Evolutionary conservation across 2,113 vertebrate species (phyloP).

Genomic region (Pelobates fuscus): DNA sequence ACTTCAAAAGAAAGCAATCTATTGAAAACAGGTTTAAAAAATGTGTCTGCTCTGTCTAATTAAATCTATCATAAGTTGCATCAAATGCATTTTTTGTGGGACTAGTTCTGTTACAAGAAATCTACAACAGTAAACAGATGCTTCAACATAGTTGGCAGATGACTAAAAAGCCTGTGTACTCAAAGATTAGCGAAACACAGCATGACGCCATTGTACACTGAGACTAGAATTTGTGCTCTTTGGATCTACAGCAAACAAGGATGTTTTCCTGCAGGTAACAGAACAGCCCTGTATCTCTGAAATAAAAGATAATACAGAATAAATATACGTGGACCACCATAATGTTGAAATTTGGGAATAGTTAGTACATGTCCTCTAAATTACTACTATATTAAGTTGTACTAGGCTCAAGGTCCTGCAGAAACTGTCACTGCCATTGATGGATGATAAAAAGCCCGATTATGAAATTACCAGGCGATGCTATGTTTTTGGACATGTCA

Average conservation of each 20-base stretch:
- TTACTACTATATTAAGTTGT: too few relatives aligned
- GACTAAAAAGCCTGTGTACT: constrained; percentile 74
- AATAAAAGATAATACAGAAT: neutral
- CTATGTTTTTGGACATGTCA: too few relatives aligned
- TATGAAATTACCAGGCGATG: too few relatives aligned
- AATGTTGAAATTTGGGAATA: too few relatives aligned
- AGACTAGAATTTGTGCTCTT: constrained; percentile 64
- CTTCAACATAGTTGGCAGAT: constrained; percentile 68
- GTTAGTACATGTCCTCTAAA: too few relatives aligned
- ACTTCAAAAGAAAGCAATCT: too few relatives aligned
- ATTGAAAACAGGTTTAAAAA: too few relatives aligned
- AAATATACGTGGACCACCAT: too few relatives aligned
- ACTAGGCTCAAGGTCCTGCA: too few relatives aligned
- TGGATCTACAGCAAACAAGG: constrained; percentile 63
- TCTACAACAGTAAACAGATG: constrained; percentile 64
- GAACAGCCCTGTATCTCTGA: neutral
- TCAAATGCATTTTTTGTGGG: neutral
- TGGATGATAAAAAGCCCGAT: too few relatives aligned
- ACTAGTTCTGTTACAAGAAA: neutral
- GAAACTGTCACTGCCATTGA: too few relatives aligned
- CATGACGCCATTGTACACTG: constrained; percentile 63
- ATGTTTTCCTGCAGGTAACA: constrained; percentile 63
- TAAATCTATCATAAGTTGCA: fast-evolving
- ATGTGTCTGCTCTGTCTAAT: too few relatives aligned
- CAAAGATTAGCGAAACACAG: constrained; percentile 79